A percentile compares a stretch with the other conserved stretches of the same genome.
These are phyloP conservation scores for Sorex maritimensis DNA, from an alignment of 2,797 vertebrate species.

Conservation along the genomic window DNA sequence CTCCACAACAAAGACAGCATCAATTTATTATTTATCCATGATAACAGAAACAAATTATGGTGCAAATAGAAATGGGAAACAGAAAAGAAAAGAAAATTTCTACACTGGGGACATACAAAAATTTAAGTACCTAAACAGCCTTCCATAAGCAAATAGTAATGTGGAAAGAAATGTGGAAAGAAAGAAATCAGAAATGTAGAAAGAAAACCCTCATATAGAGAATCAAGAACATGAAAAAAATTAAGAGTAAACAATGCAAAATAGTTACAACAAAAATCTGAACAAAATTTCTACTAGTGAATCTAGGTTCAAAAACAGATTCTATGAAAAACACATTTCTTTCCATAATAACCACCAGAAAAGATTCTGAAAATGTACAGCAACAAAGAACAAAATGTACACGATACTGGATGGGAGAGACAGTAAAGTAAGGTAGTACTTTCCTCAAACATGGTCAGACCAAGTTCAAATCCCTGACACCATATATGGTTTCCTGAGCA, in stretches of 20 bases:
- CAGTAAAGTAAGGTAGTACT: neutral
- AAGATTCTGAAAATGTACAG: constrained; percentile 38
- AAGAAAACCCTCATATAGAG: neutral
- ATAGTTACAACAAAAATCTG: neutral
- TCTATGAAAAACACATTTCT: neutral
- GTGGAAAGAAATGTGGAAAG: too few relatives aligned
- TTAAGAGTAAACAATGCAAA: neutral
- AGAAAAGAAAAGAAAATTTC: neutral
- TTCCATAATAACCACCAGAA: neutral
- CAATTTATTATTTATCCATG: neutral
- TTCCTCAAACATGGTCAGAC: neutral
- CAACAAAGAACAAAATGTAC: neutral
- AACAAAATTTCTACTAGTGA: neutral
- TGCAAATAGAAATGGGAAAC: neutral
- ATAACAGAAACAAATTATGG: neutral
- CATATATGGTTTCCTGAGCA: neutral
- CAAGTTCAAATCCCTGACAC: neutral
- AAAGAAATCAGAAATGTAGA: neutral
- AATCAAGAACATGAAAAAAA: neutral
- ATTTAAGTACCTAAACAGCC: too few relatives aligned
- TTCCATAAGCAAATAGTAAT: too few relatives aligned
- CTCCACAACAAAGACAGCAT: neutral
- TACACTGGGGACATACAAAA: neutral
- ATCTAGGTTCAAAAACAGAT: constrained; percentile 35
- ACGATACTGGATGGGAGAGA: too few relatives aligned